A percentile compares a stretch with the other conserved stretches of the same genome.
These are phyloP conservation scores for Polia nebulosa DNA, from an alignment of 2,888 invertebrate species.

Conservation along the genomic window DNA sequence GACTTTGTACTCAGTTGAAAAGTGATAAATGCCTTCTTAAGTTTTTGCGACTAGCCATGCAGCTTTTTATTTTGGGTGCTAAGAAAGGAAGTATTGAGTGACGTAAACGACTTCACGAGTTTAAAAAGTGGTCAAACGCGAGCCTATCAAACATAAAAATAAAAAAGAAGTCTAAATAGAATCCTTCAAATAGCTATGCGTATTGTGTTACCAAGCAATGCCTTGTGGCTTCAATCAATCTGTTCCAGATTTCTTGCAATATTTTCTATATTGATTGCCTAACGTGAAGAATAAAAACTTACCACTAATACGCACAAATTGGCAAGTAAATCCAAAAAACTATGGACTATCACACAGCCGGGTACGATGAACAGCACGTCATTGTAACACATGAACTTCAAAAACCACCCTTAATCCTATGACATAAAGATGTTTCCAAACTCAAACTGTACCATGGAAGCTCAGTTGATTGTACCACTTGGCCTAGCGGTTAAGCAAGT, in stretches of 20 bases:
- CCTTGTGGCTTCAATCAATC: too few species aligned
- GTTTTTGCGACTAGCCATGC: background rate
- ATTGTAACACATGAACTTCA: background rate
- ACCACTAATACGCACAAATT: conserved; percentile 32
- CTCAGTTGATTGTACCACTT: conserved; percentile 45
- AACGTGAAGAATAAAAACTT: background rate
- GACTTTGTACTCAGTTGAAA: background rate
- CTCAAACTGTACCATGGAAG: conserved; percentile 7
- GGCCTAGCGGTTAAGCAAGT: conserved; percentile 75
- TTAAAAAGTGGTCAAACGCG: too few species aligned
- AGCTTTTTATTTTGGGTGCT: background rate
- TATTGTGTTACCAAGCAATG: background rate
- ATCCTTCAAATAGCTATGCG: background rate
- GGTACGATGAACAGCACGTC: conserved; percentile 12
- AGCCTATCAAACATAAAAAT: too few species aligned
- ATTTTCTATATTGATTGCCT: background rate
- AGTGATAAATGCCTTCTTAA: background rate
- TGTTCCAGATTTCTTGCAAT: background rate
- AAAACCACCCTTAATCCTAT: background rate
- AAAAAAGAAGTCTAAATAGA: background rate
- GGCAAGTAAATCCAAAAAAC: conserved; percentile 53
- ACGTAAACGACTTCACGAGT: background rate
- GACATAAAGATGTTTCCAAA: background rate
- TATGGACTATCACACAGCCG: conserved; percentile 20
- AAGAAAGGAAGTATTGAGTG: conserved; percentile 14